Evolutionary conservation across 2,797 vertebrate genomes (phyloP), one percentile per base, ranked within the genome.

Genomic region (Micropoecilia bifurca): DNA sequence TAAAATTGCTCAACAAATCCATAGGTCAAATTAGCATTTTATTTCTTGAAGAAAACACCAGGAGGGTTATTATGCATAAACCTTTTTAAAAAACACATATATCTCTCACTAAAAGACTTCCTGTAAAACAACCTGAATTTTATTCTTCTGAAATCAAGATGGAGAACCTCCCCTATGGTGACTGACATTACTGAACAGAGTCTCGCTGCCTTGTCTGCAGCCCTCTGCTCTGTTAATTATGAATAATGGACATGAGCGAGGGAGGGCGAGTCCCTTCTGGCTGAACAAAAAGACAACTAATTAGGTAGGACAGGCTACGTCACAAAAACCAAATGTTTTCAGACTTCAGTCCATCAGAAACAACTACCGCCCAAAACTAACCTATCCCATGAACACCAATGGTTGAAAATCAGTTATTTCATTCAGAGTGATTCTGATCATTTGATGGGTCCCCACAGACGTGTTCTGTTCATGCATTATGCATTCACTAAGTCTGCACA

Each of bases 171-270:
- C 14, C 22, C 48, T 73, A 39, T 77, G 79, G 41, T 61, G 59
- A 20, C 77, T 69, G 43, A 57, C 71, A 12, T 75, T 74, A 74
- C 41, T 74, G 71, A n/a, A 59, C 74, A 16, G 78, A 80, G 77
- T 74, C 83, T 83, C 61, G 30, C 74, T 57, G 80, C 61, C 82
- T 88, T 86, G 80, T 90, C 87, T 88, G 85, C 83, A 86, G 87
- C 82, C 77, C 83, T 88, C 75, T 88, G 86, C 84, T 90, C 86
- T 80, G 83, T 88, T 94, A 92, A 94, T 93, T 88, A 91, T 80
- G 85, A 81, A 85, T 92, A 92, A 92, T 91, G 86, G 88, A 90
- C 80, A 74, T 36, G 78, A 91, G 80, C 83, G 47, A 73, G 50
- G 80, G 85, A 83, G 83, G 85, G 74, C 73, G 81, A 83, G 80